phyloP scores from a whole-genome alignment of 2,888 invertebrate species.

The Ommatoiulus sabulosus region DNA sequence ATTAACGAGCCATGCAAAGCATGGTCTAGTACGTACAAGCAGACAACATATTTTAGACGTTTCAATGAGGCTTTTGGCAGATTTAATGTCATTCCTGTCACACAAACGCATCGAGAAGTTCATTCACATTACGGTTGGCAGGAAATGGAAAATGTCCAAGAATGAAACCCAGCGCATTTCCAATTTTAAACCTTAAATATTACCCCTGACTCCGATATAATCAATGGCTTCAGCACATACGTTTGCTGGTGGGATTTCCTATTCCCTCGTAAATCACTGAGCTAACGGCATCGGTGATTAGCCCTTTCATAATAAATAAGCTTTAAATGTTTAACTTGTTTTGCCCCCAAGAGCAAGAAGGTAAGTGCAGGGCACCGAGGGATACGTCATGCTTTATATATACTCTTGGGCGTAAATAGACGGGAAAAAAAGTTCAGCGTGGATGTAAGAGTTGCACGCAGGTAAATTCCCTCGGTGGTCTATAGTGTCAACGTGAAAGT shows the following conservation, averaged over 20 bases:
- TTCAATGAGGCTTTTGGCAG: neutral
- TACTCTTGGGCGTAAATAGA: neutral
- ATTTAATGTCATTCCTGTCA: constrained; percentile 2
- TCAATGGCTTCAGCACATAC: neutral
- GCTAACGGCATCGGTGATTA: neutral
- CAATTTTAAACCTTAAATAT: constrained; percentile 34
- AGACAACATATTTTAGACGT: constrained; percentile 6
- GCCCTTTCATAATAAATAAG: constrained; percentile 21
- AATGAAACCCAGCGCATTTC: constrained; percentile 13
- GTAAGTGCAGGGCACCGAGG: constrained; percentile 4
- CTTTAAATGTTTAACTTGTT: constrained; percentile 2
- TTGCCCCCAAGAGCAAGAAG: neutral
- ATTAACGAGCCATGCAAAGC: no score
- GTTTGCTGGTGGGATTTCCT: neutral
- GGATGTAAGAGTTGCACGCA: neutral
- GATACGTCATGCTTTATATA: neutral
- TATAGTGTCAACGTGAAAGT: neutral
- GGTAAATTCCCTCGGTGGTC: constrained; percentile 4
- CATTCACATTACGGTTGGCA: neutral
- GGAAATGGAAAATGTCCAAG: constrained; percentile 27
- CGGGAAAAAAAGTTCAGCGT: neutral
- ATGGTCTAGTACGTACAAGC: no score
- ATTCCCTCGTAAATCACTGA: neutral
- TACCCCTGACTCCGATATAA: neutral
- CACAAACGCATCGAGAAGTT: neutral